Percentiles rank a stretch among this genome's conserved stretches.
These are phyloP conservation scores for Macrophya annulata DNA, from an alignment of 2,888 invertebrate species.

Conservation along the genomic window DNA sequence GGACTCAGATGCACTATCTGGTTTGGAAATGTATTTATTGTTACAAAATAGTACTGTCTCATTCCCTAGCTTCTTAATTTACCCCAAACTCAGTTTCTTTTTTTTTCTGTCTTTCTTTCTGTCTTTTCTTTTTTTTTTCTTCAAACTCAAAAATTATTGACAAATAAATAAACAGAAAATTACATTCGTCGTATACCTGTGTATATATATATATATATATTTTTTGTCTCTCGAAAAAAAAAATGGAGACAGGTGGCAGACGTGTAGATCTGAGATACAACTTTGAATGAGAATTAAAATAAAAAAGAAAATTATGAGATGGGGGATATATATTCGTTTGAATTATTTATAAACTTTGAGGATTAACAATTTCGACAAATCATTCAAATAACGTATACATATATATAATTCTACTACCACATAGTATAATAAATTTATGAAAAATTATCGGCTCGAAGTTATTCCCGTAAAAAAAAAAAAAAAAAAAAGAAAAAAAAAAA, in stretches of 20 bases:
- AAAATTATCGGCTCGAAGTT: not conserved
- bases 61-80: slow-evolving; percentile 15
- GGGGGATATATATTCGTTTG: not conserved
- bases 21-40: slow-evolving; percentile 5
- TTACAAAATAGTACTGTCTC: not conserved
- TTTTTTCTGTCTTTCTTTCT: too few species aligned
- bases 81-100: too few species aligned
- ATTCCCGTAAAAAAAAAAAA: not conserved
- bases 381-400: too few species aligned
- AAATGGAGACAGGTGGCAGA: not conserved
- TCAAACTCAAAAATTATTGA: not conserved
- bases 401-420: too few species aligned
- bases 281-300: too few species aligned
- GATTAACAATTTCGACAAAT: too few species aligned
- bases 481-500: not conserved
- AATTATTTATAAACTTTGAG: not conserved
- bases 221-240: not conserved
- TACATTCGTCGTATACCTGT: not conserved
- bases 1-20: not conserved
- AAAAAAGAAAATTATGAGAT: not conserved
- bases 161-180: not conserved
- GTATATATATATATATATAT: not conserved
- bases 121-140: too few species aligned
- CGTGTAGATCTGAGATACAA: slow-evolving; percentile 7
- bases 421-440: not conserved